phyloP scores from a whole-genome alignment of 2,797 vertebrate species.

The Argentina silus region DNA sequence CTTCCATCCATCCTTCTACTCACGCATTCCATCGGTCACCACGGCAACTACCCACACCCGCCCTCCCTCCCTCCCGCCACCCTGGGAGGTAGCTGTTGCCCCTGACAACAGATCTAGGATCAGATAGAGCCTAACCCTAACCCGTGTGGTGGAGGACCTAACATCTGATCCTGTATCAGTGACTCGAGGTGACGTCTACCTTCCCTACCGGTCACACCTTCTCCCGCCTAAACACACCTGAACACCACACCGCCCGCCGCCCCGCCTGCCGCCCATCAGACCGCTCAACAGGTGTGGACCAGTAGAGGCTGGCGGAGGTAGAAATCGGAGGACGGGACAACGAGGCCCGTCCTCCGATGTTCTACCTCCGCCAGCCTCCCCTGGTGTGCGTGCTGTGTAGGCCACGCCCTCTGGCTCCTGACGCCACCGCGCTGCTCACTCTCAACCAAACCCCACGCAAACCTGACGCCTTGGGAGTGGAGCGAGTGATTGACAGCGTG shows the following conservation, averaged over 20 bases:
- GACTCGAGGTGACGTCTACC: slow-evolving; percentile 22
- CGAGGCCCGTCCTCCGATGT: too few species aligned
- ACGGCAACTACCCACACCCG: slow-evolving; percentile 38
- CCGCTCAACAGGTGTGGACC: slow-evolving; percentile 60
- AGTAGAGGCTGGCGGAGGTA: slow-evolving; percentile 28
- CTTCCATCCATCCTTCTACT: slow-evolving; percentile 35
- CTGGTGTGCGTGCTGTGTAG: neutral
- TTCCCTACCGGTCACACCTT: neutral
- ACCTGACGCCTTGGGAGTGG: too few species aligned
- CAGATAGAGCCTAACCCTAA: neutral
- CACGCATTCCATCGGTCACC: slow-evolving; percentile 22
- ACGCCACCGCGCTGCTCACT: neutral
- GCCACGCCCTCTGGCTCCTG: slow-evolving; percentile 15
- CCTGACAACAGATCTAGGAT: slow-evolving; percentile 2
- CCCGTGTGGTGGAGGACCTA: slow-evolving; percentile 33
- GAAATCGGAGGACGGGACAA: too few species aligned
- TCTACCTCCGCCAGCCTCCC: too few species aligned
- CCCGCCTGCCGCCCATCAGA: slow-evolving; percentile 49
- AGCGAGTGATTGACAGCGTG: slow-evolving; percentile 1
- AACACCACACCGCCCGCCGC: too few species aligned
- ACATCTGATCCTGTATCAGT: slow-evolving; percentile 17
- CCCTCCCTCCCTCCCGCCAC: slow-evolving; percentile 45
- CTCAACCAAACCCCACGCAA: neutral
- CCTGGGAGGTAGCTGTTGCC: slow-evolving; percentile 35
- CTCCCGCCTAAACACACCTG: slow-evolving; percentile 30